phyloP scores from a whole-genome alignment of 2,113 vertebrate genomes.

The Ophthalmolycus amberensis region DNA sequence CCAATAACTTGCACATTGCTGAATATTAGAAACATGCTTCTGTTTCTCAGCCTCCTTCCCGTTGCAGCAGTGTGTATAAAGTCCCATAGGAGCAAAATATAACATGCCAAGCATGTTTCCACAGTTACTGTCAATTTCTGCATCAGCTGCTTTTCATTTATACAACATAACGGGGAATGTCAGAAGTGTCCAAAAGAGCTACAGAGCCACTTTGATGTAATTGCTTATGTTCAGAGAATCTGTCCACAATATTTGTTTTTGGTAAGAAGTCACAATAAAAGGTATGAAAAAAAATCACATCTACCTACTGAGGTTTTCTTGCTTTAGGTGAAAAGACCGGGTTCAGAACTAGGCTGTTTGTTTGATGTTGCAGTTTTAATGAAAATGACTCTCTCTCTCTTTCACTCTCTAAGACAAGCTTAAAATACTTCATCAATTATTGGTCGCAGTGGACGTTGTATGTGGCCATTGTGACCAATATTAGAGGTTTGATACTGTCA shows the following conservation, averaged over 20 bases:
- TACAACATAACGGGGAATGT: background rate
- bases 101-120: background rate
- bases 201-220: slow-evolving; percentile 2
- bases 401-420: background rate
- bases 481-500: slow-evolving; percentile 55
- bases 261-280: slow-evolving; percentile 4
- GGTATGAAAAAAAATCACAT: background rate
- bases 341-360: background rate
- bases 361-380: background rate
- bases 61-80: background rate
- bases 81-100: background rate
- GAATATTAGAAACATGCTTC: slow-evolving; percentile 1
- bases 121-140: background rate
- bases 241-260: background rate
- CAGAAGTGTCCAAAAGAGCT: background rate
- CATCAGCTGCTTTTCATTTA: slow-evolving; percentile 3
- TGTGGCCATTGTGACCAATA: slow-evolving; percentile 59
- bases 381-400: too few species aligned
- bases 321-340: background rate
- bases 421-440: slow-evolving; percentile 27
- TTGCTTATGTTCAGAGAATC: slow-evolving; percentile 1
- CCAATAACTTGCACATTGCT: background rate
- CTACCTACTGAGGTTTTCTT: background rate
- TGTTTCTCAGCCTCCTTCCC: background rate
- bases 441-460: slow-evolving; percentile 42